Percentiles rank a stretch among this genome's conserved stretches.
Evolutionary conservation across 1,140 invertebrate genomes (phyloP).

Genomic region (Orchesella cincta): DNA sequence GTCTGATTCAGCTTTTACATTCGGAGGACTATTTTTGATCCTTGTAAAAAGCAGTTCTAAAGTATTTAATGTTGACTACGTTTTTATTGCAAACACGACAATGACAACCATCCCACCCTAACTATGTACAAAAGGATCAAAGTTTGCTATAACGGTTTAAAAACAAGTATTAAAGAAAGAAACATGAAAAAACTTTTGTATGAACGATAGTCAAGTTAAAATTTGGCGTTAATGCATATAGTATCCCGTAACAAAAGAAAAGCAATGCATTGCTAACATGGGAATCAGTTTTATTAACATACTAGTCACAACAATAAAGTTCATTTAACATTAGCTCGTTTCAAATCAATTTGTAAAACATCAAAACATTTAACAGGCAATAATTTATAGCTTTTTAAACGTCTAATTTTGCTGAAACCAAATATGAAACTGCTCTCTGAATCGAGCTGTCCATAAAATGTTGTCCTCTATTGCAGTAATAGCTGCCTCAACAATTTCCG

Average conservation of each 20-base stretch:
- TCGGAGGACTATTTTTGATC: no score
- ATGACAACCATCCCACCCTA: no score
- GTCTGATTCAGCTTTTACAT: not conserved
- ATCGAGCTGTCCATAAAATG: slow-evolving; percentile 4
- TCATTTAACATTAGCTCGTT: no score
- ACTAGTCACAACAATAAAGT: no score
- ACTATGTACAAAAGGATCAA: no score
- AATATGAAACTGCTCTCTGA: slow-evolving; percentile 1
- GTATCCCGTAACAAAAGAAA: not conserved
- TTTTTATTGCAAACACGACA: not conserved
- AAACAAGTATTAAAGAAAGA: no score
- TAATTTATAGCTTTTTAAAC: not conserved
- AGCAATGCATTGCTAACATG: not conserved
- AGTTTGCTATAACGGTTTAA: no score
- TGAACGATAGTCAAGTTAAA: no score
- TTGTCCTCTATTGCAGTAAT: not conserved
- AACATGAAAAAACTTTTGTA: no score
- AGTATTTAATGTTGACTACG: not conserved
- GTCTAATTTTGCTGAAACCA: not conserved
- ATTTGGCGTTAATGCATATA: no score
- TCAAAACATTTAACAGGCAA: not conserved
- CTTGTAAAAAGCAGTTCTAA: no score
- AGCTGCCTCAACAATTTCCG: not conserved
- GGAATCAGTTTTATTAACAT: not conserved
- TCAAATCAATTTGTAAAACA: not conserved